Evolutionary conservation across 2,888 invertebrate species (phyloP).

Genomic region (Catocala fraxini): DNA sequence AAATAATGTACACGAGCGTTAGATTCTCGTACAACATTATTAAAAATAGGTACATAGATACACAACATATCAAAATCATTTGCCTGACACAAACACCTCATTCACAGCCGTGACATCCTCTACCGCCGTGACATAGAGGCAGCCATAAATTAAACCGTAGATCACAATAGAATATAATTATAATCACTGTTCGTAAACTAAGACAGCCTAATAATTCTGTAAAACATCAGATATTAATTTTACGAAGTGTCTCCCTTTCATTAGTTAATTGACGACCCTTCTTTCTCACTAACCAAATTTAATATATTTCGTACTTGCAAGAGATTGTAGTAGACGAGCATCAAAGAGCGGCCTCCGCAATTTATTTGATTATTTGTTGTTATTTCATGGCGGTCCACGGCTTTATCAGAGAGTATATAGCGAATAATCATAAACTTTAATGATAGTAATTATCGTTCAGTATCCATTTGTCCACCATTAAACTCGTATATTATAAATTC

Average conservation of each 20-base stretch:
- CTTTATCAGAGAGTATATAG: too few relatives aligned
- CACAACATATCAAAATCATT: too few relatives aligned
- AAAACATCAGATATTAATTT: conserved; percentile 26
- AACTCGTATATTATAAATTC: neutral
- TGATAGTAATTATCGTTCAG: conserved; percentile 2
- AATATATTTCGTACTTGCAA: neutral
- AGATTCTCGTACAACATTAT: too few relatives aligned
- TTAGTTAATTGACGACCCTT: conserved; percentile 16
- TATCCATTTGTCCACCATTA: neutral
- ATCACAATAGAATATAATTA: too few relatives aligned
- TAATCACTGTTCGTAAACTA: too few relatives aligned
- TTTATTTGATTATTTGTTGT: conserved; percentile 7
- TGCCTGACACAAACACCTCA: too few relatives aligned
- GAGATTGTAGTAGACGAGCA: neutral
- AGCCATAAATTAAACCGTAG: too few relatives aligned
- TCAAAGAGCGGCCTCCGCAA: conserved; percentile 2
- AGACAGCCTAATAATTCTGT: neutral
- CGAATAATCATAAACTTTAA: conserved; percentile 6
- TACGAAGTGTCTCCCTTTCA: conserved; percentile 21
- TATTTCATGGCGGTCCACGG: too few relatives aligned
- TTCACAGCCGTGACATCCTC: too few relatives aligned
- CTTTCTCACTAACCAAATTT: conserved; percentile 12
- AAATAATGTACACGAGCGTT: too few relatives aligned
- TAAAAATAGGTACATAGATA: too few relatives aligned
- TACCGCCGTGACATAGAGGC: too few relatives aligned